Evolutionary conservation across 2,113 vertebrate species (phyloP).

Genomic region (Microcebus jonahi): DNA sequence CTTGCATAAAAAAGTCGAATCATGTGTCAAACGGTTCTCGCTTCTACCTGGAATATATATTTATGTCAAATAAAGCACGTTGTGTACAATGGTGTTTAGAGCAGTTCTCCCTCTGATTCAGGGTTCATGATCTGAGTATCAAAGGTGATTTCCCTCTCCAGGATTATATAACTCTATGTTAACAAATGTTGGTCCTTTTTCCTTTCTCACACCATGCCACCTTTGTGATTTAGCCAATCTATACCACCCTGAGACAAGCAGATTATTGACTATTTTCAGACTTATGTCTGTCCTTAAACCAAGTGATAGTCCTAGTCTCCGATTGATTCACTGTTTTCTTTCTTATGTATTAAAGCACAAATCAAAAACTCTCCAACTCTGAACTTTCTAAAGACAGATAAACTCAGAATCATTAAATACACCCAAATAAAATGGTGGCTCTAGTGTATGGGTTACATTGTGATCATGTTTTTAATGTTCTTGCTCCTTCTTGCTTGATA

Average conservation of each 20-base stretch:
- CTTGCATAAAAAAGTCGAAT: neutral
- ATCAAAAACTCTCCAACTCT: neutral
- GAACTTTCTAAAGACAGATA: neutral
- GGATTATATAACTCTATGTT: neutral
- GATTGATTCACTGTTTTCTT: neutral
- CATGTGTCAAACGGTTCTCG: neutral
- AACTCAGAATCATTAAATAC: neutral
- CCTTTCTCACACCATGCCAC: neutral
- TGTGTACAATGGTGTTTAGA: neutral
- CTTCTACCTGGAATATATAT: neutral
- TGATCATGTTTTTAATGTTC: neutral
- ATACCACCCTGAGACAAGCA: neutral
- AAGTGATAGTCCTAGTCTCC: neutral
- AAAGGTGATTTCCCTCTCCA: neutral
- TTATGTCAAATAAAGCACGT: neutral
- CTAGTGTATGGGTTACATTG: neutral
- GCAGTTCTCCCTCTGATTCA: neutral
- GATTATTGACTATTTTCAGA: slow-evolving; percentile 28
- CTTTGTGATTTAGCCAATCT: neutral
- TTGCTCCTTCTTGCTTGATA: neutral
- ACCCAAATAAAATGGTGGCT: neutral
- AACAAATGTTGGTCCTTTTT: neutral
- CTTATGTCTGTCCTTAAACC: neutral
- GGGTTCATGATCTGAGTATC: neutral
- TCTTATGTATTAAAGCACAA: slow-evolving; percentile 6